Evolutionary conservation across 2,888 invertebrate species (phyloP).

Genomic region (Crioceris asparagi): DNA sequence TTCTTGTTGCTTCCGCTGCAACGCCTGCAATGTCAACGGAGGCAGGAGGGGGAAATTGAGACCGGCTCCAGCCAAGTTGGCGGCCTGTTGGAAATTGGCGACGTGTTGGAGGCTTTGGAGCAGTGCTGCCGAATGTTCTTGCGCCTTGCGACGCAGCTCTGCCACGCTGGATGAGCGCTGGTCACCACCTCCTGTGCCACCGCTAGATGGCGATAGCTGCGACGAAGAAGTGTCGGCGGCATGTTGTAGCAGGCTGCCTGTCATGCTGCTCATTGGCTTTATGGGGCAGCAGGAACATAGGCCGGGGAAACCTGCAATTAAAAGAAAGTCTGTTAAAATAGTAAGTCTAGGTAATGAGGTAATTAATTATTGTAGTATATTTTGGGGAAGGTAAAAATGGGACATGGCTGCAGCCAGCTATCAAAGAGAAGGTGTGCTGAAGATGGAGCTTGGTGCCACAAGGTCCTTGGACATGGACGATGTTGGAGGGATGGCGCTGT

Average conservation of each 20-base stretch:
- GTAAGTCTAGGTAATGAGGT: too few species aligned
- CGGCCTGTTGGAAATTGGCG: conserved; percentile 52
- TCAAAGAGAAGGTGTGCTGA: too few species aligned
- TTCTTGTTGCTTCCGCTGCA: conserved; percentile 32
- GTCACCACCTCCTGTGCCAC: conserved; percentile 40
- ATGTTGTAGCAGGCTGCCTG: conserved; percentile 31
- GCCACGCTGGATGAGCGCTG: conserved; percentile 81
- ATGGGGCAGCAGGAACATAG: conserved; percentile 74
- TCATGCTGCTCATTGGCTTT: conserved; percentile 41
- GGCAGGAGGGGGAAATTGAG: conserved; percentile 43
- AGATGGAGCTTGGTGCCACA: too few species aligned
- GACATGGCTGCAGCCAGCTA: too few species aligned
- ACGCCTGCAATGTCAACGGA: conserved; percentile 36
- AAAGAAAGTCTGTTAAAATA: too few species aligned
- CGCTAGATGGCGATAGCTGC: conserved; percentile 30
- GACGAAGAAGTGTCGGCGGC: conserved; percentile 27
- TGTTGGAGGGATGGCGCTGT: too few species aligned
- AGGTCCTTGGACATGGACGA: too few species aligned
- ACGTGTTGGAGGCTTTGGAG: conserved; percentile 60
- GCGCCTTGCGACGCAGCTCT: conserved; percentile 82
- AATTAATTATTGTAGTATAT: too few species aligned
- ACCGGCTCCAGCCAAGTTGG: conserved; percentile 38
- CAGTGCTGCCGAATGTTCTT: conserved; percentile 87
- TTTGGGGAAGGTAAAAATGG: too few species aligned
- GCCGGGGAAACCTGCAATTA: conserved; percentile 57